These are phyloP conservation scores for Agrotis clavis DNA, from an alignment of 2,888 invertebrate genomes.

Conservation along the genomic window DNA sequence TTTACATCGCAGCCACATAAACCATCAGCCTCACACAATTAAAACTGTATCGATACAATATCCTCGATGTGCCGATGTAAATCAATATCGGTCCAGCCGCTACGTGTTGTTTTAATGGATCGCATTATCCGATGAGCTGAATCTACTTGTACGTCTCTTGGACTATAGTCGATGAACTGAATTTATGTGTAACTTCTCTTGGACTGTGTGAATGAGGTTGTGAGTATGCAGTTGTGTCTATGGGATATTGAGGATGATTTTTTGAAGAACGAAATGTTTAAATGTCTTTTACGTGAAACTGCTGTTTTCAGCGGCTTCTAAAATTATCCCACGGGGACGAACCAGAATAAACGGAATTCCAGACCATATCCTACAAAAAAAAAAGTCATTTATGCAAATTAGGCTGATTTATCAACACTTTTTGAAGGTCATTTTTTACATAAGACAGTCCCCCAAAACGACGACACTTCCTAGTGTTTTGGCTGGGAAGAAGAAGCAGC, in stretches of 20 bases:
- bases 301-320: too few species aligned
- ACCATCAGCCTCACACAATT: conserved; percentile 33
- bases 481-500: too few species aligned
- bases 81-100: conserved; percentile 72
- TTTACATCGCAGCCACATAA: conserved; percentile 24
- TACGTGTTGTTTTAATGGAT: conserved; percentile 75
- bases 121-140: conserved; percentile 70
- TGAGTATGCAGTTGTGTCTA: background rate
- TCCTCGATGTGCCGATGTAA: conserved; percentile 61
- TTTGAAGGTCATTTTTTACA: too few species aligned
- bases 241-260: background rate
- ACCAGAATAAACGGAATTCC: too few species aligned
- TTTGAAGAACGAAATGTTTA: background rate
- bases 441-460: too few species aligned
- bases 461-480: too few species aligned
- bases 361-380: too few species aligned
- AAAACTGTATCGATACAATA: conserved; percentile 32
- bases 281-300: too few species aligned
- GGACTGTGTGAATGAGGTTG: conserved; percentile 8
- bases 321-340: too few species aligned
- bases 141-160: conserved; percentile 48
- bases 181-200: conserved; percentile 47
- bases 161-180: conserved; percentile 20
- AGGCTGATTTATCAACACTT: too few species aligned
- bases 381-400: too few species aligned